Evolutionary conservation across 2,797 vertebrate genomes (phyloP), one percentile per base, ranked within the genome.

Genomic region (Phrynocephalus vlangalii): DNA sequence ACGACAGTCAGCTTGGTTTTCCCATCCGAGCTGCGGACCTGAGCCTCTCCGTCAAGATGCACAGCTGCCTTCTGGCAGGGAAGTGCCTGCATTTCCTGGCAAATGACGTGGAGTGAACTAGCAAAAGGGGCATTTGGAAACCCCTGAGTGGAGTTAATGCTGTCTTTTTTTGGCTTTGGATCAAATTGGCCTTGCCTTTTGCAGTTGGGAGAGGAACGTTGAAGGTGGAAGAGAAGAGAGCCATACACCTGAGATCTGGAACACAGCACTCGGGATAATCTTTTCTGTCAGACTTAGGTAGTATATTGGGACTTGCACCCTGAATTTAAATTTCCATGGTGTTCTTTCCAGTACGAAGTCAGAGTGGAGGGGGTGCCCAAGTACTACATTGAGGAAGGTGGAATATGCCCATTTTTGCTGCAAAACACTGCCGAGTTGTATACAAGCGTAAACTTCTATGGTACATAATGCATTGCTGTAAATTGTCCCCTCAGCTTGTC

Each of bases 41-140:
- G 60, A 63, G 48, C 20, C 13, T 2, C 33, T 22, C 28, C 7
- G 1, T 52, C 8, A 52, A 52, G 72, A n/a, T 66, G n/a, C 33
- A 28, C 44, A 70, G n/a, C 5, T 11, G 24, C 26, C 67, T n/a
- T 13, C 20, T 10, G 8, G 30, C 67, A 50, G 66, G 75, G 30
- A 70, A 79, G 26, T 30, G 48, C 48, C 5, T 33, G 76, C 38
- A 60, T 79, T 60, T 79, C 24, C 30, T 56, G 84, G 28, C 28
- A 50, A 67, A 77, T 20, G n/a, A 30, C 13, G 6, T 33, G 63
- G 75, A 30, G 28, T 78, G 67, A 16, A 48, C 75, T 50, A 3
- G 78, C n/a, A 78, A 68, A 56, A 30, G 82, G 24, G 52, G 72
- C 83, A 30, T 56, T 63, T 84, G 24, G 52, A 38, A 84, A n/a